phyloP scores from a whole-genome alignment of 1,140 invertebrate genomes.

The Aricia agestis region DNA sequence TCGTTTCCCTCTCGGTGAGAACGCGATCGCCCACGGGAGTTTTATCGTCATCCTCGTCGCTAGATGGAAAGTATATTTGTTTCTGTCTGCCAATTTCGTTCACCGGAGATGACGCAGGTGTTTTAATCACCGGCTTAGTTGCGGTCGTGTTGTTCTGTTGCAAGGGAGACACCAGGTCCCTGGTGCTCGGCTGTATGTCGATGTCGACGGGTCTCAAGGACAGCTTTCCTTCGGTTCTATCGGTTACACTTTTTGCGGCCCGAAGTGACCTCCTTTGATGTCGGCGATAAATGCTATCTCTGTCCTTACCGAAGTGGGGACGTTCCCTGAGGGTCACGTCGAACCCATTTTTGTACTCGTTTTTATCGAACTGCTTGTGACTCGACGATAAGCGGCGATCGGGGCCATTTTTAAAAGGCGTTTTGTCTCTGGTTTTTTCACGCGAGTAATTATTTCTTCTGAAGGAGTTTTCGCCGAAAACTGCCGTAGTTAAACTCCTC shows the following conservation, averaged over 20 bases:
- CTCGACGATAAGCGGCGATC: constrained; percentile 54
- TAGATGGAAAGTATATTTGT: constrained; percentile 69
- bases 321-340: constrained; percentile 55
- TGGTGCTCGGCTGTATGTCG: constrained; percentile 47
- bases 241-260: constrained; percentile 75
- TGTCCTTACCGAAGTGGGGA: constrained; percentile 62
- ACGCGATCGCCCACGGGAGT: constrained; percentile 76
- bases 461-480: constrained; percentile 83
- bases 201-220: constrained; percentile 75
- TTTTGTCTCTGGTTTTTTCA: constrained; percentile 77
- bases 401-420: constrained; percentile 73
- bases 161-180: constrained; percentile 63
- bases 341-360: constrained; percentile 59
- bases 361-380: constrained; percentile 53
- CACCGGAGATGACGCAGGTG: constrained; percentile 54
- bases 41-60: constrained; percentile 73
- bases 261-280: constrained; percentile 68
- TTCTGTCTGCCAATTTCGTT: constrained; percentile 66
- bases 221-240: constrained; percentile 57
- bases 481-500: constrained; percentile 79
- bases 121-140: constrained; percentile 49
- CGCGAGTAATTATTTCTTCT: constrained; percentile 56
- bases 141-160: constrained; percentile 42
- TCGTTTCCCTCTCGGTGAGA: constrained; percentile 82
- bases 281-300: constrained; percentile 69